Evolutionary conservation across 2,113 vertebrate species (phyloP), one percentile per base, ranked within the genome.

Genomic region (Halcyon malimbica): DNA sequence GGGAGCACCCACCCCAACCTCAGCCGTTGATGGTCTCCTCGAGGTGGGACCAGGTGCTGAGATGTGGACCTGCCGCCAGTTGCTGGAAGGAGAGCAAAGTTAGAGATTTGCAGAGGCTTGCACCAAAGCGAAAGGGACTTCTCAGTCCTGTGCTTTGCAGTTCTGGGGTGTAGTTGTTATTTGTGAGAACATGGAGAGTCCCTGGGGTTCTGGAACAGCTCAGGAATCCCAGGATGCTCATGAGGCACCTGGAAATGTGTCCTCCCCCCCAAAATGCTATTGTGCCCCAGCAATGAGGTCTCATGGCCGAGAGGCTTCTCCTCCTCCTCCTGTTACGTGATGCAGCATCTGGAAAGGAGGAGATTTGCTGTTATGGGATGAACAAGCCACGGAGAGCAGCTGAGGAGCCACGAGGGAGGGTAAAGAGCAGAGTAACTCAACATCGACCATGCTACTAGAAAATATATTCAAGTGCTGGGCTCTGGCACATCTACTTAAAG

Each of bases 251-350:
- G 73, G 57, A 84, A 42, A 42, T 9, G 65, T 46, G 46, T 20
- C 46, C 46, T 20, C 46, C 5, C 39, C n/a, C 63, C 2, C 48
- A 23, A 23, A 48, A 25, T 57, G 16, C 48, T 31, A 10, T 16
- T 31, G 23, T 51, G 50, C 50, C 24, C 50, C 23, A 51, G 50
- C 23, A 51, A 51, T 6, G 50, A 24, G 50, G 10, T 20, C 50
- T 51, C 11, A 13, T 51, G 50, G 23, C 50, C 50, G 13, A 51
- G 44, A 46, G 44, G 44, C 18, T 46, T 46, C 17, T 46, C 44
- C 44, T 46, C 44, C 17, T 19, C 44, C 42, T 42, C 48, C 39
- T 2, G 0, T 24, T 18, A 31, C 0, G 3, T 19, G 63, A n/a
- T 29, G 54, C 76, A 7, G 89, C 76, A 44, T 37, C 79, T 76